These are phyloP conservation scores for Embiotoca jacksoni DNA, from an alignment of 2,113 vertebrate genomes.

Conservation along the genomic window DNA sequence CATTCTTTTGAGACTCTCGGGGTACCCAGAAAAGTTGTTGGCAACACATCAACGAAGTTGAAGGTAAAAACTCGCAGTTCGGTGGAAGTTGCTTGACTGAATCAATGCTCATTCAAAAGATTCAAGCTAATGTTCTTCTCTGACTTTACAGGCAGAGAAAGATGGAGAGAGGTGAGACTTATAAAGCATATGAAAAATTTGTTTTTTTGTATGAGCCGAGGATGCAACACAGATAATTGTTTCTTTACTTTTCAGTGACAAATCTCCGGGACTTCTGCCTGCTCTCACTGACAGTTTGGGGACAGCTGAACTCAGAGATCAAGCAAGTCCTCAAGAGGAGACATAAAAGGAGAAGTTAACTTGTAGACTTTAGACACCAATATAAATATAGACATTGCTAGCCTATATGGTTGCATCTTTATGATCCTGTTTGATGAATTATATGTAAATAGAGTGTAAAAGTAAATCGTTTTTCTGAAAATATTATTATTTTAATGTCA, in stretches of 20 bases:
- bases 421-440: slow-evolving; percentile 25
- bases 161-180: slow-evolving; percentile 77
- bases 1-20: slow-evolving; percentile 91
- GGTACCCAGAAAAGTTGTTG: slow-evolving; percentile 75
- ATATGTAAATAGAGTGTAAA: slow-evolving; percentile 70
- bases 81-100: neutral
- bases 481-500: slow-evolving; percentile 61
- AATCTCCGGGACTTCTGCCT: slow-evolving; percentile 47
- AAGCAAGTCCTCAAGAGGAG: slow-evolving; percentile 80
- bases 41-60: slow-evolving; percentile 65
- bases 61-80: slow-evolving; percentile 67
- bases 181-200: neutral
- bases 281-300: slow-evolving; percentile 56
- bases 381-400: slow-evolving; percentile 17
- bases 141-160: slow-evolving; percentile 72
- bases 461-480: slow-evolving; percentile 54
- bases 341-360: slow-evolving; percentile 32
- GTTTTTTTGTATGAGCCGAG: neutral
- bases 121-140: neutral
- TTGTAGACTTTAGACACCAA: slow-evolving; percentile 35
- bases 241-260: slow-evolving; percentile 73
- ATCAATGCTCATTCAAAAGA: neutral
- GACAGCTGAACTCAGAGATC: slow-evolving; percentile 70
- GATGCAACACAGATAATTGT: neutral
- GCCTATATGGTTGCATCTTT: slow-evolving; percentile 22